Percentiles rank a stretch among this genome's conserved stretches.
phyloP scores from a whole-genome alignment of 1,140 invertebrate species.

The Drosophila teissieri region DNA sequence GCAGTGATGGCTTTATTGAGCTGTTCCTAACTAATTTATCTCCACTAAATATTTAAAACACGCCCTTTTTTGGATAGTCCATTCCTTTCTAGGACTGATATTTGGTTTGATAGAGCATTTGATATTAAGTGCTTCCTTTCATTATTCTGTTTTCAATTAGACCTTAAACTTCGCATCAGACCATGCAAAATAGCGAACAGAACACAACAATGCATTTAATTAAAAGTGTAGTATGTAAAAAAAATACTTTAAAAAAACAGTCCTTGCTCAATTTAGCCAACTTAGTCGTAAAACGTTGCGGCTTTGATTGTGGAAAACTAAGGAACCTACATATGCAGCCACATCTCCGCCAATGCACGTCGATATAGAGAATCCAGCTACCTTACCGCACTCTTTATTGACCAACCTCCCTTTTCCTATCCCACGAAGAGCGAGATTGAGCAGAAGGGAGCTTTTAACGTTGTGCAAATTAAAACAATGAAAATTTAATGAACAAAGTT shows the following conservation, averaged over 20 bases:
- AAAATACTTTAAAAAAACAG: conserved; percentile 15
- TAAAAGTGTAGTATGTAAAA: conserved; percentile 50
- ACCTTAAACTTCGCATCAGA: conserved; percentile 6
- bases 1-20: not conserved
- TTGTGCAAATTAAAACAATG: conserved; percentile 77
- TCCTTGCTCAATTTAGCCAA: conserved; percentile 63
- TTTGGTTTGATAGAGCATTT: not conserved
- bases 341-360: conserved; percentile 12
- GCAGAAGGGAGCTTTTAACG: conserved; percentile 20
- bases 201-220: conserved; percentile 46
- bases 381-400: conserved; percentile 14
- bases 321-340: conserved; percentile 30
- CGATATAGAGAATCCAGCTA: conserved; percentile 18
- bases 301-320: conserved; percentile 34
- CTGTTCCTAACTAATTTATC: not conserved
- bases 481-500: conserved; percentile 78
- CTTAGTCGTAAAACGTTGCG: conserved; percentile 67
- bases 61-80: too few relatives aligned
- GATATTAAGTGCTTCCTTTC: not conserved
- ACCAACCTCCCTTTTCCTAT: not conserved
- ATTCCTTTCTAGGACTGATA: not conserved
- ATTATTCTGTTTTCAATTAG: conserved; percentile 36
- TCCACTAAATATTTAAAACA: not conserved
- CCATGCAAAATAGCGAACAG: not conserved
- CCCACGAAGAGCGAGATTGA: not conserved